Conservation (phyloP, 2,888 invertebrate genomes). For the Philereme transversata region DNA sequence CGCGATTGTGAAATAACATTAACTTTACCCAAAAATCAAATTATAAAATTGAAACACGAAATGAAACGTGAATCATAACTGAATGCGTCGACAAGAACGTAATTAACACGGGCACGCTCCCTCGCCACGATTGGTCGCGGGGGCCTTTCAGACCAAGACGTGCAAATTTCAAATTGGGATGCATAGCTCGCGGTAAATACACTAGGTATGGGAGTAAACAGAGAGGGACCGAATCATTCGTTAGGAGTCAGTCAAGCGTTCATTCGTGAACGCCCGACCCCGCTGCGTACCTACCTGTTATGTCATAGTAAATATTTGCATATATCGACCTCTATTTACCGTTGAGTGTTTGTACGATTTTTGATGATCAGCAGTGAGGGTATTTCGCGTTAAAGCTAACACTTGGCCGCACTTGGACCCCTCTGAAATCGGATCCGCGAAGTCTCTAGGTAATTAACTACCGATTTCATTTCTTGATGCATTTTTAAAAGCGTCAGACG, state of each 20-base stretch:
- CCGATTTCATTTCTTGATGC: conserved; percentile 83
- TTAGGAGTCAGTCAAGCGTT: conserved; percentile 77
- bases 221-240: conserved; percentile 66
- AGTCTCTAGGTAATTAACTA: conserved; percentile 83
- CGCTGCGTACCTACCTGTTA: conserved; percentile 69
- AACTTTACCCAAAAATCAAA: conserved; percentile 36
- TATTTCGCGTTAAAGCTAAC: conserved; percentile 45
- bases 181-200: conserved; percentile 64
- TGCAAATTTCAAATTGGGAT: conserved; percentile 72
- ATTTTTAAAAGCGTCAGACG: conserved; percentile 82
- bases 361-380: conserved; percentile 44
- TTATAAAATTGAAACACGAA: conserved; percentile 48
- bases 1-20: conserved; percentile 16
- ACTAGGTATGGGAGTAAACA: conserved; percentile 49
- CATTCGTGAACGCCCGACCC: conserved; percentile 71
- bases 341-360: conserved; percentile 45
- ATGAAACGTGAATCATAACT: conserved; percentile 59
- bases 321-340: conserved; percentile 60
- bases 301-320: conserved; percentile 80
- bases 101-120: conserved; percentile 68
- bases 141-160: conserved; percentile 52
- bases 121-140: conserved; percentile 59
- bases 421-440: conserved; percentile 71
- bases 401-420: conserved; percentile 49
- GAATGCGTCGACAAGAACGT: conserved; percentile 67